Percentiles rank a stretch among this genome's conserved stretches.
Evolutionary conservation across 2,888 invertebrate genomes (phyloP).

Genomic region (Limnephilus marmoratus): DNA sequence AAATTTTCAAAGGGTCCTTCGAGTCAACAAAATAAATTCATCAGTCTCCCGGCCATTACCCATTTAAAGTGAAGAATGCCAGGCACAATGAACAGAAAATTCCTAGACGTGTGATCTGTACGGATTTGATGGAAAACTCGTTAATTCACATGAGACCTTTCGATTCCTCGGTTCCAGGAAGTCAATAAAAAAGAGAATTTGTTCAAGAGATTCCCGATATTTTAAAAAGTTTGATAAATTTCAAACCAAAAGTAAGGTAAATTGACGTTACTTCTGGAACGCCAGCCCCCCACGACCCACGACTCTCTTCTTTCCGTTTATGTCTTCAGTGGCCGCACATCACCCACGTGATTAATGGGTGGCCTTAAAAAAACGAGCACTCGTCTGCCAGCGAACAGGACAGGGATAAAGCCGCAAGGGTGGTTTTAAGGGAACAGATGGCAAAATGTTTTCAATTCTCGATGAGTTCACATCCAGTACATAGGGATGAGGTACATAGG

Average conservation of each 20-base stretch:
- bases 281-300: background rate
- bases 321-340: background rate
- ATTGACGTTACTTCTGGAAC: background rate
- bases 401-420: constrained; percentile 2
- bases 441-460: background rate
- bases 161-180: background rate
- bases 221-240: background rate
- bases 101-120: background rate
- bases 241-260: background rate
- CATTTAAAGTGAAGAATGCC: background rate
- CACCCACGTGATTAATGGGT: background rate
- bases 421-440: background rate
- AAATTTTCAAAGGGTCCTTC: background rate
- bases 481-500: background rate
- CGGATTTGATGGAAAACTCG: background rate
- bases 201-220: background rate
- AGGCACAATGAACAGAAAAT: background rate
- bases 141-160: background rate
- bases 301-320: background rate
- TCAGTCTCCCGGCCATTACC: background rate
- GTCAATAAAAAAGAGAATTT: background rate
- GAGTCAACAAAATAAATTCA: background rate
- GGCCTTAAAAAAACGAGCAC: background rate
- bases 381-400: background rate
- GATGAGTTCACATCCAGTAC: background rate